These are phyloP conservation scores for Mesorhabditis spiculigera DNA, from an alignment of 2,888 invertebrate species.

Conservation along the genomic window DNA sequence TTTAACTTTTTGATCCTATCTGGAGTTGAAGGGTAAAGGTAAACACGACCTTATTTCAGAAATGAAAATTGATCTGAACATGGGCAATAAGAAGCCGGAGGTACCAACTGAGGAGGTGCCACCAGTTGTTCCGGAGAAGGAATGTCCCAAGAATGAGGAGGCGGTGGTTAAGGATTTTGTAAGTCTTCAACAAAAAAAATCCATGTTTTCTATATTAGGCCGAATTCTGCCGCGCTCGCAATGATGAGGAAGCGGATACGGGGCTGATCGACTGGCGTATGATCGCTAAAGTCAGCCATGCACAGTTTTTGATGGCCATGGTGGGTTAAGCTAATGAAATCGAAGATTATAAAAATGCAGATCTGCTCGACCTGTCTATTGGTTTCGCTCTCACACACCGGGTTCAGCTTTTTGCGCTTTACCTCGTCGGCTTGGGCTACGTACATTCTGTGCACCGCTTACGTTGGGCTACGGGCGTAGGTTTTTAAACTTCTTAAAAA, in stretches of 20 bases:
- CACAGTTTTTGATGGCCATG: not conserved
- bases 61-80: conserved; percentile 1
- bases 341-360: not conserved
- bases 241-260: not conserved
- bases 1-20: too few species aligned
- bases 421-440: conserved; percentile 11
- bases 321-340: not conserved
- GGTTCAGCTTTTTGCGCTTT: conserved; percentile 20
- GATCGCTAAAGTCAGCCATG: not conserved
- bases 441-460: conserved; percentile 21
- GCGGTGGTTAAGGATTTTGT: not conserved
- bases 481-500: not conserved
- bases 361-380: conserved; percentile 15
- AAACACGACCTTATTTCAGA: too few species aligned
- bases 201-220: not conserved
- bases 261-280: not conserved
- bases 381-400: conserved; percentile 12
- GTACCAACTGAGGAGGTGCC: not conserved
- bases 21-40: too few species aligned
- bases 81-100: not conserved
- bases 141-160: not conserved
- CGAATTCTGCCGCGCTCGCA: not conserved
- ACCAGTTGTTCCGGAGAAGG: not conserved
- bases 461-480: conserved; percentile 14
- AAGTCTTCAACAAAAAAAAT: not conserved